Base-by-base conservation (phyloP, 2,797 vertebrate species). In the Myotis pilosus region DNA sequence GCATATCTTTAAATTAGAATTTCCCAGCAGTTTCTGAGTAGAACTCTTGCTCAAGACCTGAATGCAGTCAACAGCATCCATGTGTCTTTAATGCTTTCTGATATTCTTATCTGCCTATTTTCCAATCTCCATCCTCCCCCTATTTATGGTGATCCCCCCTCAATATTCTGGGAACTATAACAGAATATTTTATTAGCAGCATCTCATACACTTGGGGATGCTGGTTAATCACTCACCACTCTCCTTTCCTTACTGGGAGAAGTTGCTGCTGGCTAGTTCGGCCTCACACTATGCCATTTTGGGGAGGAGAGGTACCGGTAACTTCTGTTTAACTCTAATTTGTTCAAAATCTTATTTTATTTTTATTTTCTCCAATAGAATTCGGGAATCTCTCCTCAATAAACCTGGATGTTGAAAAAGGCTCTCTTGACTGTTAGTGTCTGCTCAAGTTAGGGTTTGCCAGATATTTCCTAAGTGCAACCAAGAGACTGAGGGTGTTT, bases 261-360 rank as follows among this genome's bases (percentile, higher is more conserved):
- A 64, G 11, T 7, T 38, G 3, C 1, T 62, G 10, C 28, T 60
- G 22, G 3, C 11, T 72, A 72, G 44, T 64, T 64, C 16, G 30
- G 28, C 55, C 12, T 12, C 17, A 22, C 9, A 25, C 4, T 13
- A 33, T 44, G 3, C 36, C 44, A 10, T 30, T 7, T 19, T 20
- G 7, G 11, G 55, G 0, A 30, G 12, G 22, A 17, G 2, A 12
- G 6, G 20, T n/a, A 6, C 20, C 51, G 7, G 2, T 8, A 28
- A n/a, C 49, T 19, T 60, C 68, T 19, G 20, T 47, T 3, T 60
- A 69, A 44, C n/a, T 22, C 12, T 75, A 36, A 25, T 47, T 16
- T 72, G 47, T 75, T 28, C 7, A 57, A 86, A 55, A 25, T 36
- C 16, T 28, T 69, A 28, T 36, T 33, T 84, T 84, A 5, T 83